These are phyloP conservation scores for Cricetomys ansorgei DNA, from an alignment of 2,113 vertebrate genomes.

Conservation along the genomic window DNA sequence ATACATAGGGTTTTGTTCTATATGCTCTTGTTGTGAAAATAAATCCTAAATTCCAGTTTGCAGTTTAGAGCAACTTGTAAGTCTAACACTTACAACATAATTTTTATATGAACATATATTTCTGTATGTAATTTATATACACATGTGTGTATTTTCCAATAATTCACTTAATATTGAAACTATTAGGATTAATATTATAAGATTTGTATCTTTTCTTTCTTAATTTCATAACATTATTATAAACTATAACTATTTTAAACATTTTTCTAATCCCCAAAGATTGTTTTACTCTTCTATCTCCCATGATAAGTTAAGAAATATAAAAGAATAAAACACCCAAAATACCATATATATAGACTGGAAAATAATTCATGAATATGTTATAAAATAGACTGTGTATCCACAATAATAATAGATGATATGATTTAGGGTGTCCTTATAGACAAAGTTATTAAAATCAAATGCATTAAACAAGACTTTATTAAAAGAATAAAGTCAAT, in stretches of 20 bases:
- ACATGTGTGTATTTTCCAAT: background rate
- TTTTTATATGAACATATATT: background rate
- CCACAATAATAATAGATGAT: background rate
- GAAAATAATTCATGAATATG: background rate
- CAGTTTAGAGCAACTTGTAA: background rate
- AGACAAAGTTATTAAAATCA: background rate
- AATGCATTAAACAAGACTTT: slow-evolving; percentile 21
- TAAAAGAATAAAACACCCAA: background rate
- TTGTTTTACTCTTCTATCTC: background rate
- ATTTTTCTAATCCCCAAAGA: background rate
- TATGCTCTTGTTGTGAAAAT: too few species aligned
- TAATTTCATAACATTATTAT: background rate
- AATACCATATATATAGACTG: background rate
- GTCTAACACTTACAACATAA: background rate
- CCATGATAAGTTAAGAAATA: background rate
- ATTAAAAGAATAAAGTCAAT: background rate
- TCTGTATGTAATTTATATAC: background rate
- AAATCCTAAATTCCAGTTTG: background rate
- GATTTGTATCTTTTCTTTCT: background rate
- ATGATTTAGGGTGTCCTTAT: background rate
- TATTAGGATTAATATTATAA: slow-evolving; percentile 12
- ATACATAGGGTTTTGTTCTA: too few species aligned
- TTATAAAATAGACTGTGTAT: background rate
- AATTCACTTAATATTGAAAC: background rate
- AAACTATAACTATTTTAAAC: background rate